A percentile compares a stretch with the other conserved stretches of the same genome.
phyloP scores from a whole-genome alignment of 2,113 vertebrate genomes.

The Eclectus roratus region DNA sequence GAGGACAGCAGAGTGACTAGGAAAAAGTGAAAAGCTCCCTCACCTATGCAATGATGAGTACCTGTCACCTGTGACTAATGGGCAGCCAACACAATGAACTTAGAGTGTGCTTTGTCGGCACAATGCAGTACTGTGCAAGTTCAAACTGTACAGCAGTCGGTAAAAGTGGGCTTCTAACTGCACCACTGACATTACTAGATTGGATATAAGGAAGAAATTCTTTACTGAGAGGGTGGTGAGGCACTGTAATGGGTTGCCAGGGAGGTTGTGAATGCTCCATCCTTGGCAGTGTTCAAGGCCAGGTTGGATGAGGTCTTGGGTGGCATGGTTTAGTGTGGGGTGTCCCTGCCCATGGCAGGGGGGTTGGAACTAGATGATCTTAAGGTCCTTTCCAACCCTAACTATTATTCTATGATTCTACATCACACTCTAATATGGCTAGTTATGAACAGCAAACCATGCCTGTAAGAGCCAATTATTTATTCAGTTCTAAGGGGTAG shows the following conservation, averaged over 20 bases:
- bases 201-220: no score
- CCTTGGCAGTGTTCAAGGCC: no score
- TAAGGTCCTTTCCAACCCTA: no score
- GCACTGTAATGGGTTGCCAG: no score
- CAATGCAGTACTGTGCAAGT: fast-evolving
- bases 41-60: neutral
- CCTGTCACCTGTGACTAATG: neutral
- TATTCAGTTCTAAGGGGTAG: no score
- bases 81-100: fast-evolving
- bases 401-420: no score
- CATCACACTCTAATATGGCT: fast-evolving
- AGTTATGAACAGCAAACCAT: fast-evolving
- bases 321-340: no score
- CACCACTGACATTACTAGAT: neutral
- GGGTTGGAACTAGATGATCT: no score
- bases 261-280: no score
- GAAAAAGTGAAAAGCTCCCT: neutral
- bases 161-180: neutral
- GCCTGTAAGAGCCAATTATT: neutral
- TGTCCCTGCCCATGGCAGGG: no score
- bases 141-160: neutral
- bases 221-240: no score
- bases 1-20: neutral
- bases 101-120: neutral
- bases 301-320: no score